These are phyloP conservation scores for Microhierax caerulescens DNA, from an alignment of 2,797 vertebrate species.

Conservation along the genomic window DNA sequence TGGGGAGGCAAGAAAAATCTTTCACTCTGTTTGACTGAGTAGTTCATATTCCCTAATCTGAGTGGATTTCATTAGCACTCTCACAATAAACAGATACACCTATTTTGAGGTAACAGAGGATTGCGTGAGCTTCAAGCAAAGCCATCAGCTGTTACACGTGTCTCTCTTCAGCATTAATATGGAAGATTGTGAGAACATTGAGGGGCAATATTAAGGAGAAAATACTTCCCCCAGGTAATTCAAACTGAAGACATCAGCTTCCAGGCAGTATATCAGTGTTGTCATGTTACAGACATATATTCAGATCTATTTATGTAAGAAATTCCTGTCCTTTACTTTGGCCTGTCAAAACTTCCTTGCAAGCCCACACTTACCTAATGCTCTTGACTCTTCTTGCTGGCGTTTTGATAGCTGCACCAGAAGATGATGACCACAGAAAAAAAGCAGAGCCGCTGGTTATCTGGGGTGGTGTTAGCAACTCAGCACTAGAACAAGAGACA, in stretches of 20 bases:
- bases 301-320: not conserved
- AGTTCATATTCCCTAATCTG: not conserved
- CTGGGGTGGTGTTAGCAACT: not conserved
- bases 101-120: not conserved
- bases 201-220: not conserved
- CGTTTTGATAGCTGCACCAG: not conserved
- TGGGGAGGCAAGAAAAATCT: not conserved
- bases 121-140: not conserved
- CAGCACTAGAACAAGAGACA: not conserved
- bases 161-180: not conserved
- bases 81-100: not conserved
- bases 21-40: not conserved
- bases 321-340: not conserved
- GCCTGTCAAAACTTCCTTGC: not conserved
- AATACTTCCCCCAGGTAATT: not conserved
- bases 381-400: not conserved
- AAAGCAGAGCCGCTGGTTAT: not conserved
- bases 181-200: not conserved
- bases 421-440: not conserved
- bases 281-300: not conserved
- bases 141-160: not conserved
- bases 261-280: not conserved
- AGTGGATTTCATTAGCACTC: not conserved
- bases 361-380: not conserved
- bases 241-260: not conserved